phyloP scores from a whole-genome alignment of 2,797 vertebrate species.

The Valencia hispanica region DNA sequence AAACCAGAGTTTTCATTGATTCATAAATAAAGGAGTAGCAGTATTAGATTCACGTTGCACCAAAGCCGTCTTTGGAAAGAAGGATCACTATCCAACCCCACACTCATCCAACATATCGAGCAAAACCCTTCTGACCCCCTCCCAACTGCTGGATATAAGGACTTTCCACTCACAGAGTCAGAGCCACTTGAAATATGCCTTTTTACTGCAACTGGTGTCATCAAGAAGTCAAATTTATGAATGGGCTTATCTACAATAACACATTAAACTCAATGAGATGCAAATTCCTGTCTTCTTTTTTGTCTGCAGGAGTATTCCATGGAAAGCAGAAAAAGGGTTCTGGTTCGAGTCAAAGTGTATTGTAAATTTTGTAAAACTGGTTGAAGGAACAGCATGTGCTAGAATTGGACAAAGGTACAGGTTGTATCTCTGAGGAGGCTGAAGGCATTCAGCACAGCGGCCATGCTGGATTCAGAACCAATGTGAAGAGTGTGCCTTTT shows the following conservation, averaged over 20 bases:
- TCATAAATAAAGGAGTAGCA: constrained; percentile 54
- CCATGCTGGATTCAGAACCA: constrained; percentile 48
- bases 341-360: constrained; percentile 49
- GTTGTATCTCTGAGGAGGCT: constrained; percentile 42
- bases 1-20: constrained; percentile 53
- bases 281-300: constrained; percentile 62
- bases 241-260: constrained; percentile 71
- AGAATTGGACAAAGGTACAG: constrained; percentile 38
- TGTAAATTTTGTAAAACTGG: constrained; percentile 54
- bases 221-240: constrained; percentile 73
- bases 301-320: constrained; percentile 45
- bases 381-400: constrained; percentile 39
- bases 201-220: constrained; percentile 56
- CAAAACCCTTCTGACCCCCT: constrained; percentile 36
- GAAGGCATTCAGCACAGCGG: constrained; percentile 52
- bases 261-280: constrained; percentile 62
- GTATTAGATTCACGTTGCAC: constrained; percentile 50
- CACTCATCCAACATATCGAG: constrained; percentile 29
- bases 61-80: constrained; percentile 32
- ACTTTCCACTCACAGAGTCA: constrained; percentile 42
- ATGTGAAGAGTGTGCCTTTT: constrained; percentile 61
- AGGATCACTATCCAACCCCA: constrained; percentile 26
- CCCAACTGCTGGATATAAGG: constrained; percentile 50
- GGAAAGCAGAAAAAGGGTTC: constrained; percentile 52
- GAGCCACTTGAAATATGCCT: constrained; percentile 59